Base-by-base conservation (phyloP, 2,797 vertebrate species). In the Aldrovandia affinis region DNA sequence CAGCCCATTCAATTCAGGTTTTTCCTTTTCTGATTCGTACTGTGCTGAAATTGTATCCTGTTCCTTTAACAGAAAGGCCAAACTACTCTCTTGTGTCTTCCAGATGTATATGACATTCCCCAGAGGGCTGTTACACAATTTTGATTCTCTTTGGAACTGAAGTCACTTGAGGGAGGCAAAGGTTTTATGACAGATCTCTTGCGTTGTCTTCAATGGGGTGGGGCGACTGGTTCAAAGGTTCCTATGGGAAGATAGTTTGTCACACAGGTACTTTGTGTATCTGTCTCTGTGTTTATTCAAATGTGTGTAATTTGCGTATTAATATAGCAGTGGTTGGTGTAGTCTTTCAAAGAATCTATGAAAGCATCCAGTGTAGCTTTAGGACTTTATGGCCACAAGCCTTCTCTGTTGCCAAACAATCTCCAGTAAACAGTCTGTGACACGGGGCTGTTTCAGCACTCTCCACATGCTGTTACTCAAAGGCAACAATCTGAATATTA, bases 31-130 rank as follows among this genome's bases (percentile, higher is more conserved):
- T 68, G 5, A 33, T 83, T 39, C 36, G 63, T 22, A 36, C 57
- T 78, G 9, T 9, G n/a, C 78, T 33, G 3, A 39, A 5, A 68
- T 78, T 83, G 15, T 14, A 44, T 33, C 55, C 18, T 15, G 42
- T 25, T 59, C 78, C 57, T 83, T 20, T 12, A 57, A 36, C 44
- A 55, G 42, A 39, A 75, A 50, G 70, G 73, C 42, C 33, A 77
- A 14, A 28, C 68, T 25, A 42, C 54, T 77, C 73, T 44, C 36
- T n/a, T 77, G 33, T 79, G 59, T 63, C 75, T 15, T 65, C 77
- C 83, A 33, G 77, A 52, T 59, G 30, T 65, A 28, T 54, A 63
- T 80, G 44, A 83, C 52, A 57, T 22, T 68, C 63, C 28, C 55
- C 55, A 63, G 82, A 59, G 57, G 63, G 54, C 28, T 30, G 42